These are phyloP conservation scores for Dusona sp. DNA, from an alignment of 2,888 invertebrate species.

Conservation along the genomic window DNA sequence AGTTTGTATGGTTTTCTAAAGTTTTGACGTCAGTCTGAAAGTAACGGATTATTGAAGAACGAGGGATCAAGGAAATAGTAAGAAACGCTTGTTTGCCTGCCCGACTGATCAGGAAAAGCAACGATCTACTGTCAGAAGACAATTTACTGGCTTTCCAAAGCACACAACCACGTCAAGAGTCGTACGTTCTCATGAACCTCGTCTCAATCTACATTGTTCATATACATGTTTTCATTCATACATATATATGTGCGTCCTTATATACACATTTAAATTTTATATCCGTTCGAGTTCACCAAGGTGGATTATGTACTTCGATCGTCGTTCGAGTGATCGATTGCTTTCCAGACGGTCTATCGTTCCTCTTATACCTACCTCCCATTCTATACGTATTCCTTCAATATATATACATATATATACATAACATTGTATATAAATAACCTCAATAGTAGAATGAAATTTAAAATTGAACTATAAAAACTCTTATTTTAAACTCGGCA, in stretches of 20 bases:
- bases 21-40: constrained; percentile 71
- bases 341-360: constrained; percentile 47
- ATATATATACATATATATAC: background rate
- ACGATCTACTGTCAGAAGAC: constrained; percentile 53
- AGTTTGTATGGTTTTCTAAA: constrained; percentile 66
- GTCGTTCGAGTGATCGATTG: constrained; percentile 66
- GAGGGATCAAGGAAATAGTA: constrained; percentile 7
- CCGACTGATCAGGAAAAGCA: constrained; percentile 45
- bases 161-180: constrained; percentile 11
- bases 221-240: constrained; percentile 11
- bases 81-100: constrained; percentile 16
- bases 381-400: too few species aligned
- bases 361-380: constrained; percentile 6
- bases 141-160: background rate
- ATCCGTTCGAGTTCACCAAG: background rate
- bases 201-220: background rate
- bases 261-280: constrained; percentile 33
- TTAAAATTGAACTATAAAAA: background rate
- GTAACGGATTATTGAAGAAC: constrained; percentile 71
- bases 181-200: constrained; percentile 4
- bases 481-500: background rate
- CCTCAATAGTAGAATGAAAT: background rate
- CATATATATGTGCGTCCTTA: background rate
- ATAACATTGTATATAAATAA: background rate
- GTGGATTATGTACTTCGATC: constrained; percentile 66